These are phyloP conservation scores for Nibea coibor DNA, from an alignment of 2,113 vertebrate genomes.

Conservation along the genomic window DNA sequence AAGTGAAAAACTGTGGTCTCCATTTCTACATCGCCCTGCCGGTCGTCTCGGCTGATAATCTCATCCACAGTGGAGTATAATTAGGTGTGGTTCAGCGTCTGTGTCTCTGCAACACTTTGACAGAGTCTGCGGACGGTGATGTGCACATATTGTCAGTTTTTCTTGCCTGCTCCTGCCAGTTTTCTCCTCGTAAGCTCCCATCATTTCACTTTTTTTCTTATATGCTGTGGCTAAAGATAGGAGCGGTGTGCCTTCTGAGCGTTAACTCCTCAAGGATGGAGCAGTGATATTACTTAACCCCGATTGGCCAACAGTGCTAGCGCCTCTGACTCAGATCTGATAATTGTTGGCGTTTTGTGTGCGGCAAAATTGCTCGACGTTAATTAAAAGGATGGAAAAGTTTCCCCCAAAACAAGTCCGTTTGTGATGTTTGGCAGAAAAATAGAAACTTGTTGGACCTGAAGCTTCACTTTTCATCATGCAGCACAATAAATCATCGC, in stretches of 20 bases:
- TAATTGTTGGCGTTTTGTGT: background rate
- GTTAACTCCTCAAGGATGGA: background rate
- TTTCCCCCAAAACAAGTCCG: conserved; percentile 4
- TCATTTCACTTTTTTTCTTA: background rate
- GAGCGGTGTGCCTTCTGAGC: background rate
- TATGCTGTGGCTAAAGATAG: too few relatives aligned
- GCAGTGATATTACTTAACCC: background rate
- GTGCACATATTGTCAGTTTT: background rate
- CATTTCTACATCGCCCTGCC: conserved; percentile 39
- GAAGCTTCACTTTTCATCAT: background rate
- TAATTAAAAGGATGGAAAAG: conserved; percentile 13
- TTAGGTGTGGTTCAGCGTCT: conserved; percentile 12
- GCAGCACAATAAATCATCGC: background rate
- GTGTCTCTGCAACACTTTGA: background rate
- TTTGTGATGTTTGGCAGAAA: background rate
- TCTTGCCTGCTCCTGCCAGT: background rate
- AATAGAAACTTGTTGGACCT: background rate
- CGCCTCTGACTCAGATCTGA: conserved; percentile 6
- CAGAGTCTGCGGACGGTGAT: background rate
- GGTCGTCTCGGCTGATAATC: conserved; percentile 13
- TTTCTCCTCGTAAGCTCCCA: background rate
- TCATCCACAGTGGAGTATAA: conserved; percentile 20
- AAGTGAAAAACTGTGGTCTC: conserved; percentile 40
- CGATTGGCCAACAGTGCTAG: background rate
- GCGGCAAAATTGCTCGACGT: background rate